These are phyloP conservation scores for Emmelina monodactyla DNA, from an alignment of 2,888 invertebrate genomes.

Conservation along the genomic window DNA sequence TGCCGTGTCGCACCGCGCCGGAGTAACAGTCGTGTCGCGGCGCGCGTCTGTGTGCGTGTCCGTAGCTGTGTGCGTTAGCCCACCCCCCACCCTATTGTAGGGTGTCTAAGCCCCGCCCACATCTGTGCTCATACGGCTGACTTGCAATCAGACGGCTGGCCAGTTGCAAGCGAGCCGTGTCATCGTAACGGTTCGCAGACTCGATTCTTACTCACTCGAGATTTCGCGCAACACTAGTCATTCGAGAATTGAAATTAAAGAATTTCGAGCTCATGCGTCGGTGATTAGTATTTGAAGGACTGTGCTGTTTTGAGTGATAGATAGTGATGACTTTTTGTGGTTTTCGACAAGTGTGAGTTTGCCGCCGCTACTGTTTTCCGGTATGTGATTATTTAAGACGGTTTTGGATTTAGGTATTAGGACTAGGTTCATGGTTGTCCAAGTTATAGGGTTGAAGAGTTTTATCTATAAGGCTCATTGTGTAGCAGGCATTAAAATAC, in stretches of 20 bases:
- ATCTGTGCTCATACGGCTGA: constrained; percentile 63
- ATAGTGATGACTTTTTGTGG: constrained; percentile 24
- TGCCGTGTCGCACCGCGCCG: not conserved
- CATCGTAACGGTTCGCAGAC: constrained; percentile 60
- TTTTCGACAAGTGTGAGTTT: constrained; percentile 10
- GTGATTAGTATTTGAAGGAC: constrained; percentile 30
- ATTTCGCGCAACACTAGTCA: constrained; percentile 58
- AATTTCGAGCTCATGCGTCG: constrained; percentile 31
- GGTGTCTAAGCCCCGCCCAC: constrained; percentile 48
- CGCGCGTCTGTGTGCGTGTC: constrained; percentile 28
- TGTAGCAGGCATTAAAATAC: not conserved
- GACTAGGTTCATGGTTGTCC: too few relatives aligned
- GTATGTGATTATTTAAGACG: not conserved
- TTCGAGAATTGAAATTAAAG: constrained; percentile 52
- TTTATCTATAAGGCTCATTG: too few relatives aligned
- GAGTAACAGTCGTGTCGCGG: not conserved
- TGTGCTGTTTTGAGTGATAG: constrained; percentile 38
- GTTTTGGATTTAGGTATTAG: too few relatives aligned
- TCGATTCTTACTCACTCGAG: constrained; percentile 53
- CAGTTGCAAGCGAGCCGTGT: constrained; percentile 64
- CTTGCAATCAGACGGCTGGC: constrained; percentile 64
- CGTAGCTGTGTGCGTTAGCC: constrained; percentile 13
- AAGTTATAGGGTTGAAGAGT: too few relatives aligned
- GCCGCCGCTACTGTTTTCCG: constrained; percentile 10
- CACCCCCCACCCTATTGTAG: constrained; percentile 41